Evolutionary conservation across 35 echinoderm and acorn worm species (phyloP), one percentile per base, ranked within the genome.

Genomic region (Apostichopus californicus): DNA sequence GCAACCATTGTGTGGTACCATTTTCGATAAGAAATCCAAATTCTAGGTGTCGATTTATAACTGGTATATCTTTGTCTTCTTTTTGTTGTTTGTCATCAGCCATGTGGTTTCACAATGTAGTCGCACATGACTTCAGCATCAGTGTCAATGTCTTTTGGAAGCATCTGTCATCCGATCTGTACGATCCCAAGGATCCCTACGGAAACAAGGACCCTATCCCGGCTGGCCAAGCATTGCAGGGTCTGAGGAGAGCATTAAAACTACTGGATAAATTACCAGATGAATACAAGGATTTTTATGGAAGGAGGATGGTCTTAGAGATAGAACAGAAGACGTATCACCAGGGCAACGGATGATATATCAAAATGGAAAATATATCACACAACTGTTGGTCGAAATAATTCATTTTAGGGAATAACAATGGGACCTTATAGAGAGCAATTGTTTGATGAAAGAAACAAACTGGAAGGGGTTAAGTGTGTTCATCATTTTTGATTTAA

Each of bases 101-200:
- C 25, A 64, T 99, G 64, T 99, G 97, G 97, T 99, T 99, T 80
- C 97, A 99, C 57, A 99, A 99, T 85, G 97, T 99, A 17, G 92
- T 90, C 23, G 77, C 95, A 21, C 58, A 92, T 18, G 92, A 99
- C 60, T 99, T 99, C 92, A 96, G 97, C 75, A 84, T 99, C 20
- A 95, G 95, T 53, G 97, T 99, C n/a, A 99, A 99, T 79, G 93
- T 96, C 7, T 99, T 99, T 89, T 99, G 95, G 95, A 90, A 79
- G 34, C 95, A 99, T 73, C 92, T 99, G 2, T 91, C 92, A 71
- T 21, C 95, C 5, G 72, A 82, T 68, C 87, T 88, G 26, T 99
- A 99, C 92, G 97, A 99, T 78, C 75, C 92, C 56, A 99, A 96
- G 72, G 97, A 99, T 79, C 91, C 93, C 0, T 99, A 99, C 15